Evolutionary conservation across 2,797 vertebrate species (phyloP), one percentile per base, ranked within the genome.

Genomic region (Perodicticus potto): DNA sequence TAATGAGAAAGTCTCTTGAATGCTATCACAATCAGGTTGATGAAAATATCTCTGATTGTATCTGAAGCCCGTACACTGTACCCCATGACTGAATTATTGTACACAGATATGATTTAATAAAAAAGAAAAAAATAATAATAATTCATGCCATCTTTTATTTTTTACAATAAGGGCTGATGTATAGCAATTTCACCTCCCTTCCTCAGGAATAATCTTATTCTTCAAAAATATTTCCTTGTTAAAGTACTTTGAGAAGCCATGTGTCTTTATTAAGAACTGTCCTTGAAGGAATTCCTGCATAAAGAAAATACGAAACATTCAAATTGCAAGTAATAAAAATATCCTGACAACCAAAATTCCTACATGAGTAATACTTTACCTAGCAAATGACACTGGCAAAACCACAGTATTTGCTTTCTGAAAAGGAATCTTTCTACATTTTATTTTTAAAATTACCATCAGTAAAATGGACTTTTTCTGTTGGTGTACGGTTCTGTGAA

Each of bases 401-500:
- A n/a, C 11, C 53, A 73, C 45, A 32, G 2, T 69, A 55, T 67
- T 83, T 43, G 7, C 22, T 82, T 59, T 85, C 55, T 89, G 40
- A 93, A 88, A 93, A 63, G 61, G 85, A 93, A 45, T 93, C 19
- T 9, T 92, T 74, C 43, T 32, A 84, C 37, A n/a, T 80, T 92
- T 57, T n/a, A 59, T 87, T 89, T 95, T 90, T 29, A 57, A 93
- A 67, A 70, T 61, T 88, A 70, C 23, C 23, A 61, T 80, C 29
- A 65, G 32, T 27, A 55, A 76, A 74, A 88, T 37, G 6, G 43
- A 49, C n/a, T 49, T 37, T 69, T 29, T 29, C 87, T 74, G 20
- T 74, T 73, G 53, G 25, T 61, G 3, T 61, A 29, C 7, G 81
- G 23, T 57, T 76, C 22, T n/a, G 0, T 82, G 76, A 82, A 63